Base-by-base conservation (phyloP, 2,113 vertebrate genomes). In the Gasterosteus aculeatus region DNA sequence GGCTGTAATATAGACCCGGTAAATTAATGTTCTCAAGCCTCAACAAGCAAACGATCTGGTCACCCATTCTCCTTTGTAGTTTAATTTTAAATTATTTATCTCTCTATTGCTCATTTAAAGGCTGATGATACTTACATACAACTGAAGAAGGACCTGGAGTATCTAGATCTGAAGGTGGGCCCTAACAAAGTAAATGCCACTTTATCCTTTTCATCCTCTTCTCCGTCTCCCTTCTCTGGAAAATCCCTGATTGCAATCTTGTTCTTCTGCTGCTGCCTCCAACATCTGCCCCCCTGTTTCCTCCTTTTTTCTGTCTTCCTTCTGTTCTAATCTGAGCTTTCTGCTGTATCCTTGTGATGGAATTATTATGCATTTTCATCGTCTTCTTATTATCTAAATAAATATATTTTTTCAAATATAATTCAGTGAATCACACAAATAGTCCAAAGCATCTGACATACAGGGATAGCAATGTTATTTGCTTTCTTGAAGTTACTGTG, bases 121-220 rank as follows among this genome's bases (percentile, higher is more conserved):
- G 97, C 96, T 75, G 98, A 99, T 87, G 98, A 99, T 87, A 99
- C 97, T 89, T 99, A 99, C 18, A 94, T 97, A 76, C 97, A 98
- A 92, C 93, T 99, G 94, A 99, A 99, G 96, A 98, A 98, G 94
- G 96, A 98, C 90, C 93, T 99, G 94, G 98, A 99, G 91, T 99
- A 99, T 94, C 94, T 99, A 86, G 98, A 99, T 91, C 94, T 99
- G 87, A 99, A 99, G 97, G 98, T 99, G 94, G 94, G 95, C 84
- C 79, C 77, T 74, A 85, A 78, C 54, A 85, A 88, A 85, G 62
- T 85, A 76, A 78, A 90, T 84, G 69, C 75, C 78, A 89, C 82
- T 82, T 61, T 81, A 62, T 73, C 68, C 56, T 77, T 85, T 76
- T 78, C 70, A 71, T 78, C 72, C 64, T 82, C 51, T 75, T 57